phyloP scores from a whole-genome alignment of 2,797 vertebrate genomes.

The Nothura maculosa region DNA sequence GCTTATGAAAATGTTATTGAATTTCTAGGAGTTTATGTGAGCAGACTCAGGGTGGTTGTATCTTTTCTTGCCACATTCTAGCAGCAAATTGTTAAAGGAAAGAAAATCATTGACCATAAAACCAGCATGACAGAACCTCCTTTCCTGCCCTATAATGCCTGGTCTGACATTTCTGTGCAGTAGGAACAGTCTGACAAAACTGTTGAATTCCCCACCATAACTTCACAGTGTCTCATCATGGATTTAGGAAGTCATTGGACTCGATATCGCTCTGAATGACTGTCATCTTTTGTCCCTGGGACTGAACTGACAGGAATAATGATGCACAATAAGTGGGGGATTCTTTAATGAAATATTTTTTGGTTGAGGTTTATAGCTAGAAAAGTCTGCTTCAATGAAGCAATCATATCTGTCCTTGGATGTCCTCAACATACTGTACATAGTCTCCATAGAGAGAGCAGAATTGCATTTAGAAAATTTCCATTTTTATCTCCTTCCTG shows the following conservation, averaged over 20 bases:
- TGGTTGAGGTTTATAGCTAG: constrained; percentile 2
- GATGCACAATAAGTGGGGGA: constrained; percentile 53
- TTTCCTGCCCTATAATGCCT: background rate
- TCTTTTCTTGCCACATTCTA: background rate
- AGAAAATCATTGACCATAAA: background rate
- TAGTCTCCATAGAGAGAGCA: constrained; percentile 6
- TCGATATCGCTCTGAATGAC: constrained; percentile 50
- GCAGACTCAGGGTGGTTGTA: background rate
- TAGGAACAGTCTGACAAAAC: background rate
- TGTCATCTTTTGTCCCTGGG: constrained; percentile 58
- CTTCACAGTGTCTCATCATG: constrained; percentile 1
- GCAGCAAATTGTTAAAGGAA: background rate
- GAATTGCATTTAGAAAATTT: constrained; percentile 17
- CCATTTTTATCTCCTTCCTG: constrained; percentile 17
- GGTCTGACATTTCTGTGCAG: background rate
- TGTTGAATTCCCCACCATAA: constrained; percentile 15
- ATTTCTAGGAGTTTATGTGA: background rate
- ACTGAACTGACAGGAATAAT: constrained; percentile 67
- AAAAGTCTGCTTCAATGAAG: constrained; percentile 66
- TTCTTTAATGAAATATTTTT: constrained; percentile 68
- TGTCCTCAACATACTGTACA: constrained; percentile 51
- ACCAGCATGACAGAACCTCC: background rate
- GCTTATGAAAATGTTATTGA: background rate
- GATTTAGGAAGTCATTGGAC: constrained; percentile 63
- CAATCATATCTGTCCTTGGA: constrained; percentile 64